Evolutionary conservation across 2,113 vertebrate genomes (phyloP).

Genomic region (Archocentrus centrarchus): DNA sequence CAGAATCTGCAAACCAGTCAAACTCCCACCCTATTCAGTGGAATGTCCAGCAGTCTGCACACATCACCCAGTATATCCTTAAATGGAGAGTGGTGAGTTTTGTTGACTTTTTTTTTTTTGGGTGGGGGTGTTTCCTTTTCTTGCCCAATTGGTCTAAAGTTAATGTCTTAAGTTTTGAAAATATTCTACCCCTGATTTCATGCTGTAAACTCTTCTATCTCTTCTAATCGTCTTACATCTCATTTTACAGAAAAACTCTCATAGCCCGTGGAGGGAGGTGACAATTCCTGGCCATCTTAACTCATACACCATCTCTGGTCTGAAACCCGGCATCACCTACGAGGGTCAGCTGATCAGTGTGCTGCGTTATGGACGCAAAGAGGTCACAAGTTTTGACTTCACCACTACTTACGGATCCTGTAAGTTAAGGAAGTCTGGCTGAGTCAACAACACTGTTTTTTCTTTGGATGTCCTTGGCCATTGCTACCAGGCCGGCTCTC

Average conservation of each 20-base stretch:
- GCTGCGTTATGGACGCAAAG: conserved; percentile 86
- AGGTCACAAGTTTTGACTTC: conserved; percentile 94
- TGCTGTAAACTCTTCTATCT: not conserved
- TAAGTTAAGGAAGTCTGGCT: conserved; percentile 72
- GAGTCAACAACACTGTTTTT: not conserved
- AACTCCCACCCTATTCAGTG: conserved; percentile 97
- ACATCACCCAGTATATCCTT: conserved; percentile 93
- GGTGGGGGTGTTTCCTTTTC: not conserved
- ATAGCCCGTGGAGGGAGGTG: conserved; percentile 87
- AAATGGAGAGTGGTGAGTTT: conserved; percentile 90
- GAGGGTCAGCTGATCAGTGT: conserved; percentile 97
- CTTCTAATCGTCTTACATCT: not conserved
- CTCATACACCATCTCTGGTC: conserved; percentile 93
- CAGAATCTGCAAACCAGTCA: conserved; percentile 90
- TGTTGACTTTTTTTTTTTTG: not conserved
- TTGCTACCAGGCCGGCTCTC: not conserved
- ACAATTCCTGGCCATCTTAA: conserved; percentile 91
- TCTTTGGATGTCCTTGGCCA: not conserved
- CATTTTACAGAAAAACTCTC: conserved; percentile 86
- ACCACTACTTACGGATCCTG: conserved; percentile 87
- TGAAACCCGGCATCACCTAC: conserved; percentile 91
- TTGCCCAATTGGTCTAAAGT: not conserved
- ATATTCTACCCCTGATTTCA: too few species aligned
- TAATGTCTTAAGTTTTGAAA: not conserved
- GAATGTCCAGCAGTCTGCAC: conserved; percentile 88